phyloP scores from a whole-genome alignment of 2,888 invertebrate species.

The Ochropleura plecta region DNA sequence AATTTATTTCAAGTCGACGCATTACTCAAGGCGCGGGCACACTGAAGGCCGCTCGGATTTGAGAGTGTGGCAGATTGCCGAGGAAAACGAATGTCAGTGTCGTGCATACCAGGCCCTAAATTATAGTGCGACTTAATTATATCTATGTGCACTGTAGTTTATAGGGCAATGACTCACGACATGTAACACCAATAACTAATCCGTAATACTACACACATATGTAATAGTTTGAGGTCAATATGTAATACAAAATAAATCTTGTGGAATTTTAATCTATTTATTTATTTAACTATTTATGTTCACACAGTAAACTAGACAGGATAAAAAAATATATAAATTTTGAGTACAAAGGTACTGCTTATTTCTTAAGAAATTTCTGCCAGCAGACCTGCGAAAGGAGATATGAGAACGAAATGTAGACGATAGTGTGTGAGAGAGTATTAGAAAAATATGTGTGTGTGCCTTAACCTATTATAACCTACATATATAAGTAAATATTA shows the following conservation, averaged over 20 bases:
- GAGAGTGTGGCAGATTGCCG: conserved; percentile 69
- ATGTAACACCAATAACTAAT: background rate
- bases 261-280: background rate
- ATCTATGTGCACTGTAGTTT: background rate
- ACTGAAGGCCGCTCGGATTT: conserved; percentile 60
- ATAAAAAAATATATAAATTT: no score
- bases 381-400: no score
- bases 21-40: conserved; percentile 53
- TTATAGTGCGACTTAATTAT: conserved; percentile 24
- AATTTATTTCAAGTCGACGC: conserved; percentile 54
- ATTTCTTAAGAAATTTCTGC: no score
- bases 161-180: background rate
- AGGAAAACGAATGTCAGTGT: conserved; percentile 57
- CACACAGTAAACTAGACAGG: no score
- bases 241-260: background rate
- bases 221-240: background rate
- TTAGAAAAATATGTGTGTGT: no score
- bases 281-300: no score
- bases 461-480: no score
- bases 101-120: conserved; percentile 32
- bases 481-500: no score
- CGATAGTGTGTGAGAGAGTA: no score
- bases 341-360: no score
- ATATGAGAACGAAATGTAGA: no score
- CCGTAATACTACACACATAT: background rate